These are phyloP conservation scores for Pachyseris speciosa DNA, from an alignment of 64 coral and sea anemone species.

Conservation along the genomic window DNA sequence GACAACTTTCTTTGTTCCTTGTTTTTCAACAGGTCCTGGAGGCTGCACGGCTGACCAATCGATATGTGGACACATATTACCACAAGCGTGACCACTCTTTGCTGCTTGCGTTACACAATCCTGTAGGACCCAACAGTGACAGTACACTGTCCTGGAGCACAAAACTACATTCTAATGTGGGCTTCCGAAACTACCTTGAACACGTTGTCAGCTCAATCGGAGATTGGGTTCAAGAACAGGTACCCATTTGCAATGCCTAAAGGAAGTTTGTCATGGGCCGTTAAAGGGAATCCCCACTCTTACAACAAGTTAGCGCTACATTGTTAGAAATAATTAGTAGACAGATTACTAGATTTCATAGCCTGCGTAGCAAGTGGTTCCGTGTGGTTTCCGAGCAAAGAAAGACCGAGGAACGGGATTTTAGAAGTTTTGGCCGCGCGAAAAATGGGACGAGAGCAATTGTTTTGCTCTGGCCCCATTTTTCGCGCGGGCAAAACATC, in stretches of 20 bases:
- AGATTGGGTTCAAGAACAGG: constrained; percentile 74
- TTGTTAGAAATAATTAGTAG: too few relatives aligned
- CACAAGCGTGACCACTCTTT: constrained; percentile 93
- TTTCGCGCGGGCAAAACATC: too few relatives aligned
- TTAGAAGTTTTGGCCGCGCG: too few relatives aligned
- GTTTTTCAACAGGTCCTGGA: constrained; percentile 74
- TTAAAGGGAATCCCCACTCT: too few relatives aligned
- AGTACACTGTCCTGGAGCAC: constrained; percentile 79
- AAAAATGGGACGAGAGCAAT: too few relatives aligned
- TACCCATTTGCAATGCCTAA: background rate
- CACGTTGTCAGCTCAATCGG: constrained; percentile 76
- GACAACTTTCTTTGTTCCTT: background rate
- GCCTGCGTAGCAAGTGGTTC: too few relatives aligned
- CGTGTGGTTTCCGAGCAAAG: too few relatives aligned
- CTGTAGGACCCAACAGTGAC: constrained; percentile 61
- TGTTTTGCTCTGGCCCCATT: too few relatives aligned
- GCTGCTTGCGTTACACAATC: constrained; percentile 89
- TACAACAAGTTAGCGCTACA: too few relatives aligned
- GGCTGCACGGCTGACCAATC: constrained; percentile 63
- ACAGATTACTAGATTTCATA: too few relatives aligned
- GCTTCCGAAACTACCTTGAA: constrained; percentile 97
- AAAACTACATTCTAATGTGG: constrained; percentile 95
- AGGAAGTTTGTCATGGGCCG: background rate
- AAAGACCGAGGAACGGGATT: too few relatives aligned
- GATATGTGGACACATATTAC: constrained; percentile 93